Evolutionary conservation across 1,140 invertebrate genomes (phyloP).

Genomic region (Brachionus manjavacas): DNA sequence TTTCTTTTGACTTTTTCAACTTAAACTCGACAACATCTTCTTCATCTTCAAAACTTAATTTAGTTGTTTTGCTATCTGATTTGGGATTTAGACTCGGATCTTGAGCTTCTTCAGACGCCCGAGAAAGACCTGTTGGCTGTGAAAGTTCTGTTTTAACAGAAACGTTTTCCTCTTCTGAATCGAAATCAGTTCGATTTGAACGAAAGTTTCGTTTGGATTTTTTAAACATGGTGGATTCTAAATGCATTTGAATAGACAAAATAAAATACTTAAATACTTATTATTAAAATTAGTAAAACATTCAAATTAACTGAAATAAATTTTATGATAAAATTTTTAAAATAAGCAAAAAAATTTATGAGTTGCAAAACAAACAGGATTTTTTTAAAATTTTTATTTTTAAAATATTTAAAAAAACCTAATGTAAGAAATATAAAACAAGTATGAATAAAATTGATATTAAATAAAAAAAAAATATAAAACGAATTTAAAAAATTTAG

Average conservation of each 20-base stretch:
- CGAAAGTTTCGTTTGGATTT: conserved; percentile 39
- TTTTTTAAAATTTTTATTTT: no score
- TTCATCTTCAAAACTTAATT: conserved; percentile 46
- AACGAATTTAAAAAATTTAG: not conserved
- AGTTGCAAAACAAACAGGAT: not conserved
- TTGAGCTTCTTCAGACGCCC: no score
- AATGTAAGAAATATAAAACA: no score
- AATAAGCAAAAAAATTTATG: no score
- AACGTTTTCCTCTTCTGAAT: not conserved
- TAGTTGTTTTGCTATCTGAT: conserved; percentile 20
- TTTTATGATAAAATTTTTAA: no score
- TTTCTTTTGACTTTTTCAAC: conserved; percentile 87
- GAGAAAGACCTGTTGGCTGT: no score
- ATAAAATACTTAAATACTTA: not conserved
- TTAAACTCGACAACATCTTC: conserved; percentile 73
- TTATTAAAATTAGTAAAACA: not conserved
- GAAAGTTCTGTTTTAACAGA: not conserved
- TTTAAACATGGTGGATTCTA: not conserved
- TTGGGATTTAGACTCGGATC: not conserved
- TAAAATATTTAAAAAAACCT: no score
- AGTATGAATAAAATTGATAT: no score
- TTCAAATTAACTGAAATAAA: not conserved
- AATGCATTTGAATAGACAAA: not conserved
- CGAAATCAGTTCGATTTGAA: not conserved
- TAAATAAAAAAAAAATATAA: no score